phyloP scores from a whole-genome alignment of 2,888 invertebrate species.

The Hermaeophaga mercurialis region DNA sequence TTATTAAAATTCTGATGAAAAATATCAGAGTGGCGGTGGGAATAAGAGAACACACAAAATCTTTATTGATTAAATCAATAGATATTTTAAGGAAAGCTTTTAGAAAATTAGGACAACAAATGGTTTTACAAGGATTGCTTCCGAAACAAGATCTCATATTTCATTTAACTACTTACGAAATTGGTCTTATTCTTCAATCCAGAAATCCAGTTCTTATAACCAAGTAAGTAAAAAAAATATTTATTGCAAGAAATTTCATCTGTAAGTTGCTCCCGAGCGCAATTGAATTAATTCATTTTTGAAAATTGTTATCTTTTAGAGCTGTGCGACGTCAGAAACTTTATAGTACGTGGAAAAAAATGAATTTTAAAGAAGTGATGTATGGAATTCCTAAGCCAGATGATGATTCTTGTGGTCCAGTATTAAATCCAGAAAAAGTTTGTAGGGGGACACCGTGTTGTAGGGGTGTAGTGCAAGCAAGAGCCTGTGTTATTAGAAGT shows the following conservation, averaged over 20 bases:
- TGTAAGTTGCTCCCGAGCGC: too few relatives aligned
- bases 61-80: constrained; percentile 60
- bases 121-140: constrained; percentile 67
- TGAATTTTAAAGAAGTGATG: constrained; percentile 68
- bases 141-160: constrained; percentile 70
- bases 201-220: constrained; percentile 64
- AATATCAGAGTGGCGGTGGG: constrained; percentile 66
- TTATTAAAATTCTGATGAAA: constrained; percentile 66
- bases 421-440: constrained; percentile 24
- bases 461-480: constrained; percentile 68
- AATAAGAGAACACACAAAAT: constrained; percentile 71
- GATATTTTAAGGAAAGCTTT: constrained; percentile 67
- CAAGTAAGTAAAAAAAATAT: constrained; percentile 70
- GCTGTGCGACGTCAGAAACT: constrained; percentile 69
- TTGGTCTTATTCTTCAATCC: constrained; percentile 61
- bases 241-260: not conserved
- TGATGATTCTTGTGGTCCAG: constrained; percentile 24
- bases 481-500: constrained; percentile 74
- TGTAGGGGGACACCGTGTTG: constrained; percentile 72
- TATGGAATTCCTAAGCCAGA: constrained; percentile 45
- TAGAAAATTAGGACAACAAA: constrained; percentile 61
- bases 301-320: constrained; percentile 55
- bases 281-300: not conserved
- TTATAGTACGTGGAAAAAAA: constrained; percentile 63
- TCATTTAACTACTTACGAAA: constrained; percentile 72